phyloP scores from a whole-genome alignment of 2,113 vertebrate species.

The Psophia crepitans region DNA sequence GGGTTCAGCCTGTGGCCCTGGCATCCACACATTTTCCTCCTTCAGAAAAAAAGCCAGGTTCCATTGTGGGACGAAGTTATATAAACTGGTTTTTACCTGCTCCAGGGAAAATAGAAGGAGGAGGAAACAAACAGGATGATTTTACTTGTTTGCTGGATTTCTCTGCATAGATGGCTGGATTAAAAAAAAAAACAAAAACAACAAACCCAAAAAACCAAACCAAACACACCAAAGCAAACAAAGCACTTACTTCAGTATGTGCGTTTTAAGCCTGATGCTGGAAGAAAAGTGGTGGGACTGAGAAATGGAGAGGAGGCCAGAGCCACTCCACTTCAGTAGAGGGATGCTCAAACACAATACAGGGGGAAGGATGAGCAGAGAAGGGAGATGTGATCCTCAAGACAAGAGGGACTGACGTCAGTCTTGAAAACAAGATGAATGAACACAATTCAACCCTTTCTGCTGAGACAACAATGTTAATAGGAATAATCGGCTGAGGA shows the following conservation, averaged over 20 bases:
- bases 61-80: background rate
- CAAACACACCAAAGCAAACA: no score
- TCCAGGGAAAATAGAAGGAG: background rate
- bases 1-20: background rate
- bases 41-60: background rate
- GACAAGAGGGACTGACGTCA: background rate
- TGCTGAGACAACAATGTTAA: background rate
- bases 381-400: background rate
- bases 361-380: background rate
- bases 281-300: background rate
- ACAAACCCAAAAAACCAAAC: no score
- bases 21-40: background rate
- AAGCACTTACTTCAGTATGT: background rate
- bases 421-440: background rate
- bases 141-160: background rate
- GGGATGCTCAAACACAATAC: background rate
- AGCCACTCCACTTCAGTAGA: background rate
- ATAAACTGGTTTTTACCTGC: background rate
- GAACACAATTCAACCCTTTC: background rate
- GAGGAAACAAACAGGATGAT: background rate
- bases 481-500: background rate
- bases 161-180: background rate
- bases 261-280: background rate
- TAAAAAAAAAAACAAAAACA: background rate
- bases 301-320: background rate